phyloP scores from a whole-genome alignment of 2,113 vertebrate genomes.

The Lagopus leucura region DNA sequence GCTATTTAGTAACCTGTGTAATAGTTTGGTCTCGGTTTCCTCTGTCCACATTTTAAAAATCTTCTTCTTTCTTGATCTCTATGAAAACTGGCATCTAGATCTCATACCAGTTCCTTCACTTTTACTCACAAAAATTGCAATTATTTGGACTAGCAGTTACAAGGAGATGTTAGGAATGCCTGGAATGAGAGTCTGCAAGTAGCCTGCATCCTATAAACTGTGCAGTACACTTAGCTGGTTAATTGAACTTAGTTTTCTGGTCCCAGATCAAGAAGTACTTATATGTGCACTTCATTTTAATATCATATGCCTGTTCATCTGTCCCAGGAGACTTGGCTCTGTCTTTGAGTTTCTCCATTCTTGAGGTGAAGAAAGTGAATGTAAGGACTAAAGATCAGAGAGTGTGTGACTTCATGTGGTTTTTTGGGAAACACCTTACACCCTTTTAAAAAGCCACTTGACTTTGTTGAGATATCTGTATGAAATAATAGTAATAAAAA shows the following conservation, averaged over 20 bases:
- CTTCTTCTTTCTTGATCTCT: neutral
- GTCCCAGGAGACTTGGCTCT: neutral
- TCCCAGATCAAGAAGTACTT: neutral
- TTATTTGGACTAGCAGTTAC: neutral
- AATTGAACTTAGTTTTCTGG: conserved; percentile 29
- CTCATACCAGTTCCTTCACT: neutral
- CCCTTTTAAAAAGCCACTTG: neutral
- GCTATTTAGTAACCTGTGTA: neutral
- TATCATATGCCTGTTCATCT: neutral
- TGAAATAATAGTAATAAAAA: neutral
- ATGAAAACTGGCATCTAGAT: neutral
- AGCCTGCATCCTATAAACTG: neutral
- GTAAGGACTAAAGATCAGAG: neutral
- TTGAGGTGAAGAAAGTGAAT: neutral
- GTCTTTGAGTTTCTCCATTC: neutral
- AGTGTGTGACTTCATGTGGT: accelerated
- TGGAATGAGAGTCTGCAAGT: neutral
- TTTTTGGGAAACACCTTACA: neutral
- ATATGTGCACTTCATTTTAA: neutral
- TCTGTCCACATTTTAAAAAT: neutral
- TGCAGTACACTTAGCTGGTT: neutral
- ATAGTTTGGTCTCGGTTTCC: neutral
- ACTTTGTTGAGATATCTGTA: neutral
- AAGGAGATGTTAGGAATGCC: neutral
- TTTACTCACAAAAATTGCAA: neutral